phyloP scores from a whole-genome alignment of 2,113 vertebrate species.

The Cyanoliseus patagonus region DNA sequence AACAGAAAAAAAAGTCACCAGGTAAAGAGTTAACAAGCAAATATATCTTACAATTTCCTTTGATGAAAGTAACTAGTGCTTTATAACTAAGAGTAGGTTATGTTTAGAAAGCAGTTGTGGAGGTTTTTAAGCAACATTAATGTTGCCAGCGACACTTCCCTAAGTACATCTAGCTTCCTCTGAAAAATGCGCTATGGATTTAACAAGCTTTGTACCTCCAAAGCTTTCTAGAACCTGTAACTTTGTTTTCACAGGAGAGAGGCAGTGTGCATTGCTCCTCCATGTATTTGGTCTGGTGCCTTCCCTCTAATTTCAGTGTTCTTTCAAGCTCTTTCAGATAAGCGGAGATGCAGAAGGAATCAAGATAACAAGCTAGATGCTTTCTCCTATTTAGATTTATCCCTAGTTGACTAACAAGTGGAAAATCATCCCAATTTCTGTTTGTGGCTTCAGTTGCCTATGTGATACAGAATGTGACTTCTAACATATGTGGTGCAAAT shows the following conservation, averaged over 20 bases:
- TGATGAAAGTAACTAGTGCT: background rate
- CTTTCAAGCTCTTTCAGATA: background rate
- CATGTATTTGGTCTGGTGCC: background rate
- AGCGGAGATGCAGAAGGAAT: background rate
- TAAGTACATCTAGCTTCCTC: background rate
- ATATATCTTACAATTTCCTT: background rate
- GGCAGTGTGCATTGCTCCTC: background rate
- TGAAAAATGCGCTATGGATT: background rate
- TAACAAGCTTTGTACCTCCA: background rate
- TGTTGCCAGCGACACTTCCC: background rate
- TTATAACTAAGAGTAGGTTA: background rate
- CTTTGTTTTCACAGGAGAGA: background rate
- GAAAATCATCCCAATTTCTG: background rate
- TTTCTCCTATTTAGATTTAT: background rate
- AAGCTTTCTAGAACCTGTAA: background rate
- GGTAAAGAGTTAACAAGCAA: background rate
- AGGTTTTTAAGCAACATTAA: background rate
- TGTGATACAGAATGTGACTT: background rate
- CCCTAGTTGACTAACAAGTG: background rate
- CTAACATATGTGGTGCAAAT: background rate
- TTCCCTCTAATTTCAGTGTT: background rate
- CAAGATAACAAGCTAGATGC: background rate
- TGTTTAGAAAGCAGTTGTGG: background rate
- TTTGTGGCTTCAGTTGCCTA: background rate
- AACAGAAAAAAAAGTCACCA: background rate